Percentiles rank a stretch among this genome's conserved stretches.
These are phyloP conservation scores for Dysidea cf. avara DNA, from an alignment of 37 sponge, comb jelly and placozoan genomes.

Conservation along the genomic window DNA sequence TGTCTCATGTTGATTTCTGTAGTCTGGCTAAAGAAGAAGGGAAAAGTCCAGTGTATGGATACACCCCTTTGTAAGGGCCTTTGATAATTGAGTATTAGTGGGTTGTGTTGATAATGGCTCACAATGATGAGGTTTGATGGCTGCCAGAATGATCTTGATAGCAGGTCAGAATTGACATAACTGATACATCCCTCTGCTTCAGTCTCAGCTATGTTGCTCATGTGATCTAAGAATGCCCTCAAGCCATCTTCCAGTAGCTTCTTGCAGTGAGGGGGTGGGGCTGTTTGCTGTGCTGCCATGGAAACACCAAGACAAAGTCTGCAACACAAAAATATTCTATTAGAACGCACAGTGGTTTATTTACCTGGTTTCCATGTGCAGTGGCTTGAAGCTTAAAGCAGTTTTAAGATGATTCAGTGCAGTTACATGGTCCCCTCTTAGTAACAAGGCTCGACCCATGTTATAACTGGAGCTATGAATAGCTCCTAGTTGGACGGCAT, in stretches of 20 bases:
- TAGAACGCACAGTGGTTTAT: too few relatives aligned
- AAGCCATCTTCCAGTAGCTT: conserved; percentile 55
- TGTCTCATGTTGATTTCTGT: too few relatives aligned
- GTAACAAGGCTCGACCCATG: conserved; percentile 75
- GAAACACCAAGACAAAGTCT: conserved; percentile 65
- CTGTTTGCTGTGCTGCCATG: conserved; percentile 15
- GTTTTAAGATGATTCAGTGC: conserved; percentile 70
- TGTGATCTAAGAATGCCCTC: conserved; percentile 29
- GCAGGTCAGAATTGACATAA: conserved; percentile 2
- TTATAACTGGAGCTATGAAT: conserved; percentile 60
- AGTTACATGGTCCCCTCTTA: conserved; percentile 58
- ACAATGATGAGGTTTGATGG: conserved; percentile 49
- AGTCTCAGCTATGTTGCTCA: conserved; percentile 14
- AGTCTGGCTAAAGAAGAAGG: too few relatives aligned
- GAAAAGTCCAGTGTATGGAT: too few relatives aligned
- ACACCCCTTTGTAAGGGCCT: too few relatives aligned
- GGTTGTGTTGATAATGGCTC: too few relatives aligned
- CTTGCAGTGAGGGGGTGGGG: too few relatives aligned
- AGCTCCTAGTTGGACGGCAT: conserved; percentile 67
- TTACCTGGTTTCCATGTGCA: conserved; percentile 39
- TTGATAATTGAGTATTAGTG: too few relatives aligned
- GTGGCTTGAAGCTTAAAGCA: conserved; percentile 72
- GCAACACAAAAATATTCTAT: neutral
- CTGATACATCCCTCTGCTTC: neutral
- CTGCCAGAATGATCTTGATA: conserved; percentile 48